phyloP scores from a whole-genome alignment of 2,113 vertebrate species.

The Marmota flaviventris region DNA sequence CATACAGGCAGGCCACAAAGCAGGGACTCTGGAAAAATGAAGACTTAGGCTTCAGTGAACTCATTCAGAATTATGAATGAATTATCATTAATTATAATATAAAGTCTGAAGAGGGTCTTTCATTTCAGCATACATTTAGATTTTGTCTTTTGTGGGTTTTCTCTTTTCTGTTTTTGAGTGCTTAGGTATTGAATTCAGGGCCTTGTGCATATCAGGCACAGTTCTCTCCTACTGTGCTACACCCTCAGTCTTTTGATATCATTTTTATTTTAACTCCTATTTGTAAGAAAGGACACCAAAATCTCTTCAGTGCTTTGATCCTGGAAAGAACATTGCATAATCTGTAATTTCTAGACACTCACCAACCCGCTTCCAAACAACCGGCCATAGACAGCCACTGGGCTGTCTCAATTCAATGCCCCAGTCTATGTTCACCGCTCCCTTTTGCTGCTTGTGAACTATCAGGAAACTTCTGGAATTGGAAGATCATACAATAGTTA shows the following conservation, averaged over 20 bases:
- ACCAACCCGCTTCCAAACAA: neutral
- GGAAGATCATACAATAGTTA: neutral
- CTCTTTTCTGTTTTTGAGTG: too few relatives aligned
- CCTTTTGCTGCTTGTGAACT: neutral
- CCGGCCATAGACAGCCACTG: neutral
- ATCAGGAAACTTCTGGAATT: neutral
- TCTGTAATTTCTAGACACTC: neutral
- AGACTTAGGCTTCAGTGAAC: neutral
- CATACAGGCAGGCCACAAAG: neutral
- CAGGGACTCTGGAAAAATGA: neutral
- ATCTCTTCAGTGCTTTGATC: conserved; percentile 6
- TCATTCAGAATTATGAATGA: neutral
- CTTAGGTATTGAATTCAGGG: too few relatives aligned
- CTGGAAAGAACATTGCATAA: neutral
- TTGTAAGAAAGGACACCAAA: neutral
- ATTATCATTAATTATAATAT: too few relatives aligned
- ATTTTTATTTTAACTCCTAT: neutral
- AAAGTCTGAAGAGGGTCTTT: conserved; percentile 17
- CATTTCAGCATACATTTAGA: neutral
- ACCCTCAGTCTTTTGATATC: neutral
- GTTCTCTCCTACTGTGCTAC: too few relatives aligned
- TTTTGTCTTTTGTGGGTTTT: neutral
- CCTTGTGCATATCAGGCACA: too few relatives aligned
- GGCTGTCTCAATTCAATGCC: neutral
- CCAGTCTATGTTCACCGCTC: too few relatives aligned